These are phyloP conservation scores for Balaeniceps rex DNA, from an alignment of 2,113 vertebrate genomes.

Conservation along the genomic window DNA sequence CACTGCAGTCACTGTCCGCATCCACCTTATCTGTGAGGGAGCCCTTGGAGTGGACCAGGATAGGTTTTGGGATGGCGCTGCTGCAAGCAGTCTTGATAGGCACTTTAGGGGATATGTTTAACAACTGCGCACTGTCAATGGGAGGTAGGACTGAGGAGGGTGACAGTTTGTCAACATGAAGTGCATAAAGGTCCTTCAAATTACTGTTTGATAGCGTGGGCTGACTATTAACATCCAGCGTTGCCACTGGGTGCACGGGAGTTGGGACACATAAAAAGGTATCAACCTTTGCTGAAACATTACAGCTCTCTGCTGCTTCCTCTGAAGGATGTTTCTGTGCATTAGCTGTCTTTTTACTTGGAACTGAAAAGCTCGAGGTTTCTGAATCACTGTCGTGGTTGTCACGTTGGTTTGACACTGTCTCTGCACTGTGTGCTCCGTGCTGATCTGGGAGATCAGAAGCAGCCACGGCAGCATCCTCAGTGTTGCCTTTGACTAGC, in stretches of 20 bases:
- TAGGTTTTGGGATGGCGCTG: constrained; percentile 86
- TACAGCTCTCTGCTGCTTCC: constrained; percentile 21
- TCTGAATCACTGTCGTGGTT: background rate
- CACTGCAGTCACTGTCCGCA: constrained; percentile 56
- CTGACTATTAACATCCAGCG: constrained; percentile 22
- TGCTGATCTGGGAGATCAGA: background rate
- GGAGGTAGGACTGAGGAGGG: constrained; percentile 52
- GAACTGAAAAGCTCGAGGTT: background rate
- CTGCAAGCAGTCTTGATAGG: constrained; percentile 74
- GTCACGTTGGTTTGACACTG: background rate
- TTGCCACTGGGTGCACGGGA: background rate
- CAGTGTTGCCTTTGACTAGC: background rate
- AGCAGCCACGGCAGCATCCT: background rate
- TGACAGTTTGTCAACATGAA: constrained; percentile 43
- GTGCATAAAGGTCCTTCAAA: constrained; percentile 52
- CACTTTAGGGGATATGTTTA: constrained; percentile 72
- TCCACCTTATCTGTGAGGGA: constrained; percentile 15
- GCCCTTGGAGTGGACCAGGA: constrained; percentile 71
- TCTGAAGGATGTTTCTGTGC: constrained; percentile 40
- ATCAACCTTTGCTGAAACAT: background rate
- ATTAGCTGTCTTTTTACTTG: background rate
- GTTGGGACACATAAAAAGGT: constrained; percentile 14
- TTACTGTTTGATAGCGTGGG: background rate
- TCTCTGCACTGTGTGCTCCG: background rate
- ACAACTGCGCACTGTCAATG: constrained; percentile 63